Percentiles rank a stretch among this genome's conserved stretches.
These are phyloP conservation scores for Steinernema feltiae DNA, from an alignment of 1,140 invertebrate species.

Conservation along the genomic window DNA sequence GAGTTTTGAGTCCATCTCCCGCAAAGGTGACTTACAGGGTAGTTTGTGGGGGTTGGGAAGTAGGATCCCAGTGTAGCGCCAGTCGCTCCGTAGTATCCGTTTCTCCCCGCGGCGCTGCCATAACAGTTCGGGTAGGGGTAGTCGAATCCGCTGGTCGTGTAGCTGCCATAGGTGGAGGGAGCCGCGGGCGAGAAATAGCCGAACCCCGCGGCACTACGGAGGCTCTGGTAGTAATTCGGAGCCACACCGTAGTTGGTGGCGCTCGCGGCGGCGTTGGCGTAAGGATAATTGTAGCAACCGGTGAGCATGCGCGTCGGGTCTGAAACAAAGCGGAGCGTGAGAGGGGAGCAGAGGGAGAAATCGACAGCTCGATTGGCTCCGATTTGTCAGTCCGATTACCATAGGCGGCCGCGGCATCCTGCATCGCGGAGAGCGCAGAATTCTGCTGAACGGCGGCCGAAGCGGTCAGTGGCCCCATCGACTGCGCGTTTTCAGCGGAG, in stretches of 20 bases:
- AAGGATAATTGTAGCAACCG: neutral
- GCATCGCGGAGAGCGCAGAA: neutral
- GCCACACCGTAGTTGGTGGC: neutral
- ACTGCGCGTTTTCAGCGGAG: neutral
- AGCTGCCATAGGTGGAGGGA: neutral
- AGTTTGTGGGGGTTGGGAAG: neutral
- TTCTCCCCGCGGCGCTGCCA: neutral
- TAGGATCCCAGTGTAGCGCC: neutral
- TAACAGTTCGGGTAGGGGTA: neutral
- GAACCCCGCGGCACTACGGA: neutral
- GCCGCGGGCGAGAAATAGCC: conserved; percentile 1
- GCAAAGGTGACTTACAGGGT: neutral
- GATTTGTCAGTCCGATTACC: neutral
- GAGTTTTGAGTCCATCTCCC: neutral
- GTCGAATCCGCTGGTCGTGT: neutral
- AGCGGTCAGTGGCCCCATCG: neutral
- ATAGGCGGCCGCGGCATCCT: neutral
- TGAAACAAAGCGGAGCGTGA: neutral
- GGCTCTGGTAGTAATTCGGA: conserved; percentile 5
- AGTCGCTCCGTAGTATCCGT: conserved; percentile 1
- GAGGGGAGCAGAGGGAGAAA: neutral
- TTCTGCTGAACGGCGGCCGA: neutral
- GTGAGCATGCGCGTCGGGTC: neutral
- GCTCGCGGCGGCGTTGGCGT: neutral
- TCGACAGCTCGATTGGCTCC: neutral